Evolutionary conservation across 2,888 invertebrate species (phyloP).

Genomic region (Pocota personata): DNA sequence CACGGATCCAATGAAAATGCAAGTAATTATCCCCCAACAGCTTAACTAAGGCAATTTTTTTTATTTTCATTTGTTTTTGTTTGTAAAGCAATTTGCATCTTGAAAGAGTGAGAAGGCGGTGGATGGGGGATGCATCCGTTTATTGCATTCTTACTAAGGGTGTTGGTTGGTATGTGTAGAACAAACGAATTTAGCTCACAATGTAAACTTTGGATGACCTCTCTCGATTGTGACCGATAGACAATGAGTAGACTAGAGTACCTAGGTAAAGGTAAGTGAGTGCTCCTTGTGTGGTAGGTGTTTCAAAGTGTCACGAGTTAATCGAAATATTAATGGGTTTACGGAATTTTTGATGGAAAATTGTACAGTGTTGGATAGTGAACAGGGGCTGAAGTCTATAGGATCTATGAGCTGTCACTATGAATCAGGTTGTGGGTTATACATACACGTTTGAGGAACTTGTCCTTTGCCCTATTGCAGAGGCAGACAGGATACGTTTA

Average conservation of each 20-base stretch:
- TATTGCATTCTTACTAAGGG: conserved; percentile 12
- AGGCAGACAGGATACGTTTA: no score
- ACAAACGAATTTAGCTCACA: conserved; percentile 35
- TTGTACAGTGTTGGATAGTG: conserved; percentile 10
- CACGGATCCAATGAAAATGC: conserved; percentile 97
- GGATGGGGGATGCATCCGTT: neutral
- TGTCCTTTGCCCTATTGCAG: no score
- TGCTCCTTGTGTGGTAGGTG: conserved; percentile 1
- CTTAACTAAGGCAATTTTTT: neutral
- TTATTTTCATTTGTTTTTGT: neutral
- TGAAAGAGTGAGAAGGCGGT: conserved; percentile 2
- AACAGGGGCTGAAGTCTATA: neutral
- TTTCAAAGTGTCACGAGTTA: conserved; percentile 74
- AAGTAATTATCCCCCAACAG: conserved; percentile 85
- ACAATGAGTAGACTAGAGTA: conserved; percentile 30
- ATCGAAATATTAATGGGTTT: conserved; percentile 75
- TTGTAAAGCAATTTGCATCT: conserved; percentile 49
- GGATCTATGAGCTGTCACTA: conserved; percentile 21
- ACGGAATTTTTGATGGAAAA: conserved; percentile 46
- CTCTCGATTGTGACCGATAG: conserved; percentile 46
- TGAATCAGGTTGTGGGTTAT: conserved; percentile 10
- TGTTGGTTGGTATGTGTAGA: neutral
- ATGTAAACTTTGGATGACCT: conserved; percentile 42
- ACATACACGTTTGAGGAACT: conserved; percentile 13
- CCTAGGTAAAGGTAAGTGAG: neutral